Percentiles rank a stretch among this genome's conserved stretches.
These are phyloP conservation scores for Python bivittatus DNA, from an alignment of 2,113 vertebrate species.

Conservation along the genomic window DNA sequence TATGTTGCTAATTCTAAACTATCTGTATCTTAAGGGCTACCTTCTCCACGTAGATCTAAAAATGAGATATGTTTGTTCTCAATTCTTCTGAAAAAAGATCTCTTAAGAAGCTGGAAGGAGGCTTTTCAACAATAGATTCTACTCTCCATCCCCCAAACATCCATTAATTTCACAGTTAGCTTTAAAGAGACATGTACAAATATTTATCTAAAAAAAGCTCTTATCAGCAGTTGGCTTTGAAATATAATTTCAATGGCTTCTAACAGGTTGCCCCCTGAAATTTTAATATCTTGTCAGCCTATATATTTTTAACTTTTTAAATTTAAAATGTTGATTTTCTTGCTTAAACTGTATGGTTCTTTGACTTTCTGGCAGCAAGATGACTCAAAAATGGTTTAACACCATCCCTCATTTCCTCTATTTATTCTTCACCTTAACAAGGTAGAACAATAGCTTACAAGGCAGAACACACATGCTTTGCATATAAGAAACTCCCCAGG, in stretches of 20 bases:
- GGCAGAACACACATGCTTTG: background rate
- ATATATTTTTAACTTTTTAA: background rate
- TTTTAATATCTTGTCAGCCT: background rate
- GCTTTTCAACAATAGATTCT: background rate
- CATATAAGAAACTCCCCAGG: background rate
- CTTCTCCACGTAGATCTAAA: background rate
- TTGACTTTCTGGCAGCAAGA: background rate
- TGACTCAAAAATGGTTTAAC: background rate
- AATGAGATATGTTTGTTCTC: background rate
- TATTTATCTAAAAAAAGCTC: background rate
- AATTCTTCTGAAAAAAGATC: background rate
- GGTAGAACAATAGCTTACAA: background rate
- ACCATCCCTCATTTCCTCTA: background rate
- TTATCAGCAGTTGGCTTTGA: background rate
- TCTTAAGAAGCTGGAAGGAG: background rate
- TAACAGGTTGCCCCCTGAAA: background rate
- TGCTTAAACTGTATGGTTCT: background rate
- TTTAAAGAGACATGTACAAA: background rate
- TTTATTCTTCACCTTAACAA: background rate
- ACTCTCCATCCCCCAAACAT: background rate
- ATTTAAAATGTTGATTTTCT: background rate
- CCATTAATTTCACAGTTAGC: background rate
- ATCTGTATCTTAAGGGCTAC: background rate
- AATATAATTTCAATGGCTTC: background rate
- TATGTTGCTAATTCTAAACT: background rate